A percentile compares a stretch with the other conserved stretches of the same genome.
Conservation (phyloP, 2,888 invertebrate genomes). For the Euplagia quadripunctaria region DNA sequence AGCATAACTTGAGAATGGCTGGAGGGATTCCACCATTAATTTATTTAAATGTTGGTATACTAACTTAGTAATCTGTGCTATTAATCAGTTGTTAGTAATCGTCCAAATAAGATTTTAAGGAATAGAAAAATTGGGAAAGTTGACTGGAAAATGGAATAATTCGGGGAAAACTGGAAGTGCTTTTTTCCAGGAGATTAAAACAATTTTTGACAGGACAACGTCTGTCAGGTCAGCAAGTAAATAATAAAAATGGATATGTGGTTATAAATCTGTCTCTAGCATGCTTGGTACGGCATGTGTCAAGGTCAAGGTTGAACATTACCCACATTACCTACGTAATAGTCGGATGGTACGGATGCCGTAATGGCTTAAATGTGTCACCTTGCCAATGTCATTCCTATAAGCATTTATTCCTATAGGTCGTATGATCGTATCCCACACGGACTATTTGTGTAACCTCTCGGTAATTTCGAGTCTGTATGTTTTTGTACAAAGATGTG, state of each 20-base stretch:
- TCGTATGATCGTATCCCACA: neutral
- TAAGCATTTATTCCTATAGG: no score
- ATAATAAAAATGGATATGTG: neutral
- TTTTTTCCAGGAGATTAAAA: neutral
- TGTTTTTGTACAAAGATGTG: neutral
- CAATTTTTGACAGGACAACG: neutral
- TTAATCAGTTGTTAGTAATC: no score
- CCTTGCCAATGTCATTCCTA: no score
- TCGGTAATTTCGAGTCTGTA: neutral
- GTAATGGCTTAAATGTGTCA: no score
- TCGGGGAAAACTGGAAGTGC: neutral
- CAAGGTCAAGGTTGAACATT: conserved; percentile 3
- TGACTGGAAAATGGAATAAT: no score
- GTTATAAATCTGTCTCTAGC: neutral
- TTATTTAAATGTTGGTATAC: no score
- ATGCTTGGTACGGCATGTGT: neutral
- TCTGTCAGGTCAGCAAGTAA: neutral
- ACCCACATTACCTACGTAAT: neutral
- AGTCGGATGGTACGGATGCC: no score
- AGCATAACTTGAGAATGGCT: no score
- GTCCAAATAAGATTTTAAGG: neutral
- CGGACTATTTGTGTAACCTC: neutral
- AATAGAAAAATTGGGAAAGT: neutral
- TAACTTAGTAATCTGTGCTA: no score
- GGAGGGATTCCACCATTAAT: no score